Evolutionary conservation across 2,113 vertebrate species (phyloP), one percentile per base, ranked within the genome.

Genomic region (Theristicus caerulescens): DNA sequence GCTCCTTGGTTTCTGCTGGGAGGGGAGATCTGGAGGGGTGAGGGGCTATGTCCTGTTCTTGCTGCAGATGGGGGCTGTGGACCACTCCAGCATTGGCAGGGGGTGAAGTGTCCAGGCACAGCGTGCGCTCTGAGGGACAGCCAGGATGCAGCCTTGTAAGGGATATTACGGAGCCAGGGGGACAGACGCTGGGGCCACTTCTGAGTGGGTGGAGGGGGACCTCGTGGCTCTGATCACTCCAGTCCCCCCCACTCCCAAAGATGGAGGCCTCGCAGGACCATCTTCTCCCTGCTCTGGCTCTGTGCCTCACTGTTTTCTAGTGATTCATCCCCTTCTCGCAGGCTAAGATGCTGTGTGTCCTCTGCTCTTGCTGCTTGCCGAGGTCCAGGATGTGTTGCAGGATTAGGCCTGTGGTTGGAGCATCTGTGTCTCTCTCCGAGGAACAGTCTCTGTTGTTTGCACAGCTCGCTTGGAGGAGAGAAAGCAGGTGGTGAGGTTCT

Each of bases 291-390:
- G 67, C 67, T 93, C 71, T 95, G 94, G 65, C 94, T 94, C 86
- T 2, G 4, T 86, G 83, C 86, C 95, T 93, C 71, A 46, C 77
- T 90, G 62, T 95, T 95, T 96, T 91, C 82, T 58, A 76, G 91
- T 93, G 96, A 90, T 96, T 96, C 93, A 96, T 94, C 62, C 93
- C 46, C 72, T 86, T 70, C 93, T 88, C 89, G 11, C 36, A 2
- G 36, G 58, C 90, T 76, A 16, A 91, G 90, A 79, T 62, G 69
- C 77, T 57, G 47, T 47, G 27, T 82, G 55, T 82, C 83, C 86
- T 82, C 89, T 79, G 72, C 86, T 96, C 44, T 69, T 2, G 5
- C 94, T 65, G 62, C 58, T 72, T 93, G 70, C 78, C 0, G 13
- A 83, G 57, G 87, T 70, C 66, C 17, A 4, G 78, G 54, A 49